phyloP scores from a whole-genome alignment of 2,888 invertebrate species.

The Cerceris rybyensis region DNA sequence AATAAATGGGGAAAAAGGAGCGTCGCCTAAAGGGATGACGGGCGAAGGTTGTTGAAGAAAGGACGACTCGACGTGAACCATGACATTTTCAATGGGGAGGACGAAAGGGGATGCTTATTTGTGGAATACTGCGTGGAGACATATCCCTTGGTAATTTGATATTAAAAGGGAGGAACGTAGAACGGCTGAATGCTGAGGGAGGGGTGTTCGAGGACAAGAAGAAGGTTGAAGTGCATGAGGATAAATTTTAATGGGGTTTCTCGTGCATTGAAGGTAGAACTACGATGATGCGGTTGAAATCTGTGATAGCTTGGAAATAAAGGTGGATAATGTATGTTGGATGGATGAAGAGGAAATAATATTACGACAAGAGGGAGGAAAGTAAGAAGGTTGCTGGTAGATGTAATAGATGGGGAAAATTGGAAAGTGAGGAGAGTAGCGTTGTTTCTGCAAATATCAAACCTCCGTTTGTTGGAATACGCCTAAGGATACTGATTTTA shows the following conservation, averaged over 20 bases:
- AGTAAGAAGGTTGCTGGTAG: too few relatives aligned
- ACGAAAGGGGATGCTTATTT: constrained; percentile 22
- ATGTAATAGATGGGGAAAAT: too few relatives aligned
- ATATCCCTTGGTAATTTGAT: constrained; percentile 39
- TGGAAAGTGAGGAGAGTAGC: too few relatives aligned
- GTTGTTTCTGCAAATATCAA: too few relatives aligned
- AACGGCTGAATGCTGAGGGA: too few relatives aligned
- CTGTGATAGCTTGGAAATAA: neutral
- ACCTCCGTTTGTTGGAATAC: too few relatives aligned
- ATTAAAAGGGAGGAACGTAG: constrained; percentile 1
- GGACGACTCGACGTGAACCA: constrained; percentile 30
- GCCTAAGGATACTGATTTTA: too few relatives aligned
- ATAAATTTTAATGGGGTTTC: constrained; percentile 41
- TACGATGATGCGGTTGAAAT: constrained; percentile 11
- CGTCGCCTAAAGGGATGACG: neutral
- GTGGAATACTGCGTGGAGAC: constrained; percentile 30
- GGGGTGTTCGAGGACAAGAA: neutral
- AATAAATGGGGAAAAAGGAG: neutral
- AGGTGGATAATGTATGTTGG: neutral
- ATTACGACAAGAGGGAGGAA: too few relatives aligned
- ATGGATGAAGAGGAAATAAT: too few relatives aligned
- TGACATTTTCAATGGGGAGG: constrained; percentile 36
- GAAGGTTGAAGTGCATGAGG: constrained; percentile 25
- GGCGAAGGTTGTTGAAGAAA: constrained; percentile 4
- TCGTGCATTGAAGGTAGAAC: constrained; percentile 18